Percentiles rank a stretch among this genome's conserved stretches.
phyloP scores from a whole-genome alignment of 1,140 invertebrate genomes.

The Euura lappo region DNA sequence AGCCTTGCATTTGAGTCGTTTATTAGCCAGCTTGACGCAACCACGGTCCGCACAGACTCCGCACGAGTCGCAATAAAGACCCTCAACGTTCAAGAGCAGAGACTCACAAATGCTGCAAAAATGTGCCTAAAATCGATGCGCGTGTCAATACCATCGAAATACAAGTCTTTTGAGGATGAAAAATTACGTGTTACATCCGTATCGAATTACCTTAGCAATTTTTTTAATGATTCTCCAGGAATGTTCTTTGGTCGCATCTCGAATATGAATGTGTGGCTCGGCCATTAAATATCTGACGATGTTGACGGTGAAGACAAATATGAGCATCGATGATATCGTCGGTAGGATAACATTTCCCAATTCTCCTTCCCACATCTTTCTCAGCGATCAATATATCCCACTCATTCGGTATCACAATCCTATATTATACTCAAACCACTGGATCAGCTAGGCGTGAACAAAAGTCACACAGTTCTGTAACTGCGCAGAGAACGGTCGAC shows the following conservation, averaged over 20 bases:
- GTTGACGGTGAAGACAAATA: conserved; percentile 55
- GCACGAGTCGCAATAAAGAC: conserved; percentile 88
- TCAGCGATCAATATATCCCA: background rate
- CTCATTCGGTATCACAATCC: too few species aligned
- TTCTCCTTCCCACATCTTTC: conserved; percentile 47
- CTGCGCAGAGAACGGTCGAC: too few species aligned
- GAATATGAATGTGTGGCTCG: conserved; percentile 58
- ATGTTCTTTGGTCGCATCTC: conserved; percentile 68
- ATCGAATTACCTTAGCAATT: conserved; percentile 62
- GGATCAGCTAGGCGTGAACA: conserved; percentile 12
- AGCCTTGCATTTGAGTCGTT: conserved; percentile 77
- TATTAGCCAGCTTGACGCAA: conserved; percentile 78
- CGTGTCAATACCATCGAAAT: conserved; percentile 13
- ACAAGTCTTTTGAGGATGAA: conserved; percentile 13
- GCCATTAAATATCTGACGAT: conserved; percentile 50
- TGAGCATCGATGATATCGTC: conserved; percentile 52
- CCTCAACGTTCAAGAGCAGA: conserved; percentile 74
- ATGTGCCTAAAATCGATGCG: conserved; percentile 62
- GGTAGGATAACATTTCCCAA: conserved; percentile 44
- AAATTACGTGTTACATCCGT: conserved; percentile 6
- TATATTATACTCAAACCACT: background rate
- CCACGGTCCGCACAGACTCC: conserved; percentile 81
- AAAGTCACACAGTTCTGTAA: conserved; percentile 19
- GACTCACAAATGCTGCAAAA: conserved; percentile 84
- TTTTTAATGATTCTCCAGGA: conserved; percentile 73